phyloP scores from a whole-genome alignment of 2,888 invertebrate species.

The Exocentrus adspersus region DNA sequence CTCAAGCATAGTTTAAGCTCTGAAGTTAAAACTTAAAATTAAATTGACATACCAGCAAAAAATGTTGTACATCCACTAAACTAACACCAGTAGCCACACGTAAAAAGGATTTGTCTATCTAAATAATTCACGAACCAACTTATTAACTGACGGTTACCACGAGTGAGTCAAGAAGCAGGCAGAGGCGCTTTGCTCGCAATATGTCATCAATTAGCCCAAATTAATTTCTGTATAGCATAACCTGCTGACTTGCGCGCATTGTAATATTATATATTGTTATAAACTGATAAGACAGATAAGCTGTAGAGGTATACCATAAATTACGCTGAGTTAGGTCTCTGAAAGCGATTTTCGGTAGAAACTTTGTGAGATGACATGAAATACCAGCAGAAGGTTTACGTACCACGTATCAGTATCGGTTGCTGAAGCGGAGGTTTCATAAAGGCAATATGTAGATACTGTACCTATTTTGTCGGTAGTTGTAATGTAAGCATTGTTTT shows the following conservation, averaged over 20 bases:
- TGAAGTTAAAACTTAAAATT: neutral
- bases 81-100: neutral
- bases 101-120: neutral
- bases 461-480: too few relatives aligned
- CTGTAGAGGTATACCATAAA: constrained; percentile 14
- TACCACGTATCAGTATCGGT: too few relatives aligned
- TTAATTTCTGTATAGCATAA: constrained; percentile 27
- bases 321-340: constrained; percentile 7
- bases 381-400: neutral
- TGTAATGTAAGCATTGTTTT: too few relatives aligned
- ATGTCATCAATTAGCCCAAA: constrained; percentile 42
- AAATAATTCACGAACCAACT: neutral
- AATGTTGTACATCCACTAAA: constrained; percentile 13
- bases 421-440: too few relatives aligned
- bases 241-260: constrained; percentile 34
- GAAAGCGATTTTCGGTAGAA: constrained; percentile 1
- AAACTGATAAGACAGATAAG: constrained; percentile 32
- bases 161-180: constrained; percentile 11
- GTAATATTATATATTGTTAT: constrained; percentile 25
- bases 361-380: neutral
- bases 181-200: constrained; percentile 20
- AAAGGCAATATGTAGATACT: too few relatives aligned
- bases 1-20: neutral
- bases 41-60: constrained; percentile 15
- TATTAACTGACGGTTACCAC: constrained; percentile 2